Conservation (phyloP, 2,888 invertebrate genomes). For the Bedellia somnulentella region DNA sequence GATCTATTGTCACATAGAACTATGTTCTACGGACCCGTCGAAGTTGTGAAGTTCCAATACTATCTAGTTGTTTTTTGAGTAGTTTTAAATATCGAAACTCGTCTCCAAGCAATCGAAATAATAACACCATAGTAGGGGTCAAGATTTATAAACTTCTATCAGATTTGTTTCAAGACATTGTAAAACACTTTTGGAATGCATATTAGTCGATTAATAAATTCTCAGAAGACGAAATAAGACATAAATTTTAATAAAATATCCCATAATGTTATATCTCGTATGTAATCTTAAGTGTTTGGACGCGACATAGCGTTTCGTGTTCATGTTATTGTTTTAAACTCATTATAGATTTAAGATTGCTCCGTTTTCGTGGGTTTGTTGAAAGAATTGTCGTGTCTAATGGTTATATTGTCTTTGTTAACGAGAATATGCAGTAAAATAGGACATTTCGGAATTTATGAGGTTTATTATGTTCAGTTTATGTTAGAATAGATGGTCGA, state of each 20-base stretch:
- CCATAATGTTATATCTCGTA: slow-evolving; percentile 34
- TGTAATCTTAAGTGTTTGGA: slow-evolving; percentile 31
- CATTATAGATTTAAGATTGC: slow-evolving; percentile 22
- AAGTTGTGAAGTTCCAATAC: too few relatives aligned
- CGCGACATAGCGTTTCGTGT: slow-evolving; percentile 12
- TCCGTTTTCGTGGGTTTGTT: slow-evolving; percentile 18
- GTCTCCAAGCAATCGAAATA: too few relatives aligned
- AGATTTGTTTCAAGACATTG: slow-evolving; percentile 23
- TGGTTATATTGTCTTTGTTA: slow-evolving; percentile 3
- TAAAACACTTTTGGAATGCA: slow-evolving; percentile 47
- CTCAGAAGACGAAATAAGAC: slow-evolving; percentile 51
- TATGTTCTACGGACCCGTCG: too few relatives aligned
- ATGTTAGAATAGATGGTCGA: too few relatives aligned
- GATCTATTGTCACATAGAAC: too few relatives aligned
- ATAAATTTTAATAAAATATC: slow-evolving; percentile 56
- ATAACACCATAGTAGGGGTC: too few relatives aligned
- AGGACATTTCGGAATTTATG: too few relatives aligned
- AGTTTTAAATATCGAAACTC: too few relatives aligned
- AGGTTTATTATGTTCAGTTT: too few relatives aligned
- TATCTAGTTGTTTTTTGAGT: too few relatives aligned
- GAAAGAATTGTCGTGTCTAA: slow-evolving; percentile 4
- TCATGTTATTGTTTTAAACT: slow-evolving; percentile 30
- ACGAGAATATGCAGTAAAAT: slow-evolving; percentile 2
- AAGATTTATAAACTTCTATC: slow-evolving; percentile 16
- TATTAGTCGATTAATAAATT: slow-evolving; percentile 58